These are phyloP conservation scores for Pelecanoides urinatrix DNA, from an alignment of 2,113 vertebrate genomes.

Conservation along the genomic window DNA sequence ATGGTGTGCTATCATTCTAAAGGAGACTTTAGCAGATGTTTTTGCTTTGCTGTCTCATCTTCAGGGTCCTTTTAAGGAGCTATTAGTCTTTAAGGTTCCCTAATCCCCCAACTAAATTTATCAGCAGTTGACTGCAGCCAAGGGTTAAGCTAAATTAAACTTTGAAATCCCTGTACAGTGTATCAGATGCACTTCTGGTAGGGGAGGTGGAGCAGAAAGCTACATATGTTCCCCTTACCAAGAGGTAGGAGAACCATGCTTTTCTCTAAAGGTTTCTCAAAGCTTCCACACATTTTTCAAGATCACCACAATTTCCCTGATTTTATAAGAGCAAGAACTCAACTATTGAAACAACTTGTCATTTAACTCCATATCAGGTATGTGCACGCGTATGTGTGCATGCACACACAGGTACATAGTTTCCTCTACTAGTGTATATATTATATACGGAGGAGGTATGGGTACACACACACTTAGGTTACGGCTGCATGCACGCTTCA, in stretches of 20 bases:
- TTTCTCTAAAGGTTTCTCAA: neutral
- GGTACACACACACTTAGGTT: neutral
- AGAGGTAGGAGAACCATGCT: neutral
- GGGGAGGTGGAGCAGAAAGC: neutral
- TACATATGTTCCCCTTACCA: conserved; percentile 28
- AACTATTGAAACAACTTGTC: neutral
- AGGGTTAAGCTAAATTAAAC: conserved; percentile 79
- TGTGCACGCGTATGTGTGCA: neutral
- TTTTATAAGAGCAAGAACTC: neutral
- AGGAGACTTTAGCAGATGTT: neutral
- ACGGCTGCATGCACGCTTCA: neutral
- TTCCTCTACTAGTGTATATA: neutral
- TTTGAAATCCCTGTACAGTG: conserved; percentile 52
- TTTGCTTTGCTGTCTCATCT: conserved; percentile 22
- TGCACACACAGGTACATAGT: neutral
- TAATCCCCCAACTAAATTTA: conserved; percentile 75
- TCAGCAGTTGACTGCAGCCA: conserved; percentile 71
- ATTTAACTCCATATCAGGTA: neutral
- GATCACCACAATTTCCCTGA: neutral
- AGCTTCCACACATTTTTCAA: neutral
- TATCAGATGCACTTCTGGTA: conserved; percentile 61
- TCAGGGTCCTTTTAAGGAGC: conserved; percentile 71
- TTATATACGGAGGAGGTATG: neutral
- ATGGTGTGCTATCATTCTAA: neutral
- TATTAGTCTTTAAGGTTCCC: conserved; percentile 61